Evolutionary conservation across 2,888 invertebrate species (phyloP), one percentile per base, ranked within the genome.

Genomic region (Drosophila melanosoma): DNA sequence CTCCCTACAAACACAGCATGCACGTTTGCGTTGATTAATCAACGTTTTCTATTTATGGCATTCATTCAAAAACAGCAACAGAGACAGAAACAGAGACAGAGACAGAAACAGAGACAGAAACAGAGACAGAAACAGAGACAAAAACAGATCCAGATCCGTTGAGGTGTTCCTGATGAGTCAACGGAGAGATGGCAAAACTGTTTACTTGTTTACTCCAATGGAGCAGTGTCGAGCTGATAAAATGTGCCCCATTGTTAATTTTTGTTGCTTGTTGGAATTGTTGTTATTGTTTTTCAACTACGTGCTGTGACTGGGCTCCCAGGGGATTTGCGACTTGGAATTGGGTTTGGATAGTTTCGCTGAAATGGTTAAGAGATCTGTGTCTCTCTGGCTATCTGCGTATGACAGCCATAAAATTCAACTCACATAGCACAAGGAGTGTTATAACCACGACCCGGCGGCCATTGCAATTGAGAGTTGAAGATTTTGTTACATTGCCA

Each of bases 1-100:
- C n/a, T 33, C 29, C 29, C 29, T 0, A 5, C 29, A 6, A 33
- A 23, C 58, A 61, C 66, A 33, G 63, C 74, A 71, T 36, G 63
- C 74, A 71, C 74, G 83, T 81, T 86, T 73, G 71, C 78, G 70
- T 82, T 85, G 88, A 87, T 85, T 89, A 85, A 89, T 89, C 85
- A 89, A 84, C 89, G 76, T 84, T 89, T 84, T 87, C 84, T 89
- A 84, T 84, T 89, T 84, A 89, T 89, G 87, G 78, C 74, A 67
- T 61, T 73, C 77, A 76, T 54, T 78, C 75, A 63, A 58, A 59
- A 58, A 57, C 51, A 15, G 63, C 61, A 58, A 67, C 67, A 77
- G 63, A 48, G 26, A 26, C 26, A 26, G 2, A 26, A 26, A 45
- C 45, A 20, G 57, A 45, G 61, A 62, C 52, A 56, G 51, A 29